Percentiles rank a stretch among this genome's conserved stretches.
Conservation (phyloP, 2,113 vertebrate species). For the Muntiacus muntjak region DNA sequence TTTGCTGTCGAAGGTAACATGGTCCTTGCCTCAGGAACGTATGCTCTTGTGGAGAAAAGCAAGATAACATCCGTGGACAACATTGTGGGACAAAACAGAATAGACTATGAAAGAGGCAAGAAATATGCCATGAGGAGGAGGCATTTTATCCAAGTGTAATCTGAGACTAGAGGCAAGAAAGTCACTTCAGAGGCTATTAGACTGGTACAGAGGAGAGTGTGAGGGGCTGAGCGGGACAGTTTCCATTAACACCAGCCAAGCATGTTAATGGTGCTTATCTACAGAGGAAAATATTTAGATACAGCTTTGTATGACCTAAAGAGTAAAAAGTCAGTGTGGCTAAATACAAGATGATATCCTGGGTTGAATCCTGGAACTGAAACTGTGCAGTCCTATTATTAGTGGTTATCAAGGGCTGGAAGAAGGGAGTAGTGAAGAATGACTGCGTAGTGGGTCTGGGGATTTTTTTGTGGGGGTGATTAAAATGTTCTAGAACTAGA, state of each 20-base stretch:
- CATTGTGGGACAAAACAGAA: neutral
- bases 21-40: neutral
- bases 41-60: neutral
- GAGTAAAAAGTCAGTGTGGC: neutral
- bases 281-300: neutral
- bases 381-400: neutral
- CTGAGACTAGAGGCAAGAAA: neutral
- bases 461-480: neutral
- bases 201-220: neutral
- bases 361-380: neutral
- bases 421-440: neutral
- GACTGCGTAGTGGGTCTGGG: neutral
- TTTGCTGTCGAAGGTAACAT: neutral
- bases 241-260: neutral
- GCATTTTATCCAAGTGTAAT: neutral
- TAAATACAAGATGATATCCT: neutral
- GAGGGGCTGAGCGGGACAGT: neutral
- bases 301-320: neutral
- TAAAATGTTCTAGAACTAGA: neutral
- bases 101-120: neutral
- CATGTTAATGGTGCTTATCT: neutral
- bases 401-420: neutral
- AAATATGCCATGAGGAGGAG: neutral
- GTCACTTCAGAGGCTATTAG: neutral
- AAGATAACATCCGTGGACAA: neutral